phyloP scores from a whole-genome alignment of 2,888 invertebrate species.

The Euclidia mi region DNA sequence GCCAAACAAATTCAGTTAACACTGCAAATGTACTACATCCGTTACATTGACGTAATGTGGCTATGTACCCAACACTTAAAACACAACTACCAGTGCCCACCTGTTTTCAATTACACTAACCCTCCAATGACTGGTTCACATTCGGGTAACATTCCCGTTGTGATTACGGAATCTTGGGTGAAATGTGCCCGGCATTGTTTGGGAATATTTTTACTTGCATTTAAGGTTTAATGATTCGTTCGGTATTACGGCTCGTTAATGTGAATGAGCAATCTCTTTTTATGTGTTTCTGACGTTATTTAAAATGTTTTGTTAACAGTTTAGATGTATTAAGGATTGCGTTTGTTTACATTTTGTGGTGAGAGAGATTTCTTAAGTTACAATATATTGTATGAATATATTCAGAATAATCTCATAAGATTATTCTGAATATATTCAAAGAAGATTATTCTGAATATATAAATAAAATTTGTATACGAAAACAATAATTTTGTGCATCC shows the following conservation, averaged over 20 bases:
- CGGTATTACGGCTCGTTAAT: slow-evolving; percentile 50
- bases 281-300: slow-evolving; percentile 44
- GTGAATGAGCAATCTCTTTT: slow-evolving; percentile 55
- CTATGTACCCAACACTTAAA: slow-evolving; percentile 35
- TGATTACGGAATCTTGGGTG: slow-evolving; percentile 66
- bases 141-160: slow-evolving; percentile 60
- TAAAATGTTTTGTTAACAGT: slow-evolving; percentile 39
- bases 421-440: no score
- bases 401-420: no score
- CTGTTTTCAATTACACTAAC: slow-evolving; percentile 58
- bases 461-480: no score
- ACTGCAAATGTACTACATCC: not conserved
- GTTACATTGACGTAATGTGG: slow-evolving; percentile 23
- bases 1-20: no score
- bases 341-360: not conserved
- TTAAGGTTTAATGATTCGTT: slow-evolving; percentile 55
- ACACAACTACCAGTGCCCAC: slow-evolving; percentile 43
- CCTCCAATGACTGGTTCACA: slow-evolving; percentile 55
- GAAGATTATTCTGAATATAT: no score
- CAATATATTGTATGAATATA: no score
- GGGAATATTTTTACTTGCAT: slow-evolving; percentile 64
- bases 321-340: slow-evolving; percentile 11
- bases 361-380: no score
- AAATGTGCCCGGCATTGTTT: slow-evolving; percentile 55
- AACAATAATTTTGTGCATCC: no score